Evolutionary conservation across 2,113 vertebrate genomes (phyloP), one percentile per base, ranked within the genome.

Genomic region (Triplophysa rosa): DNA sequence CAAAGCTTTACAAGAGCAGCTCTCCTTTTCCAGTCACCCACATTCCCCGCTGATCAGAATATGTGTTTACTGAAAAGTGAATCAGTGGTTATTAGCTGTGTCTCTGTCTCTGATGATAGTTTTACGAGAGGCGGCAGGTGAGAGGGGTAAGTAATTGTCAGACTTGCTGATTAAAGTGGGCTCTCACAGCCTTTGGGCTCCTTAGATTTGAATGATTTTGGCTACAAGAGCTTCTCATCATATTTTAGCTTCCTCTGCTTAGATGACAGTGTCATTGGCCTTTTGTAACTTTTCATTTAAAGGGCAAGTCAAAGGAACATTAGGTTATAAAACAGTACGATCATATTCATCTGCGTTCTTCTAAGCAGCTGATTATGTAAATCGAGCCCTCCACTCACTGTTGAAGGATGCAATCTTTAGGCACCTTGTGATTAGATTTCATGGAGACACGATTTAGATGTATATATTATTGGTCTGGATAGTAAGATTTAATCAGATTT

Each of bases 221-320:
- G 6, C 2, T 65, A 52, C 12, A 75, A 49, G 24, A 63, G 58
- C 62, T 65, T 52, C 62, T 73, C 23, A 13, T 37, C 45, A 45
- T 37, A 64, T 54, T 77, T 33, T 8, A 52, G 40, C 45, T 61
- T 65, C 42, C 42, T 65, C 61, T 33, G 42, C 33, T 45, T 52
- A 76, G 73, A 66, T 65, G 59, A 63, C 72, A 49, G 40, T 75
- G 72, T 63, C 21, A 63, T 75, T 75, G 23, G 59, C 72, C 54
- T 73, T 63, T 75, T 63, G 61, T 65, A 77, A 66, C 47, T 77
- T 66, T 77, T 54, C 26, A 77, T 77, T 77, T 77, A 77, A 77
- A 77, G 62, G 62, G 62, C 26, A 65, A 77, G 45, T 65, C 62
- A 76, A 16, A 63, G 12, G 45, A 26, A 33, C 64, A 24, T 33